These are phyloP conservation scores for Synanceia verrucosa DNA, from an alignment of 2,797 vertebrate genomes.

Conservation along the genomic window DNA sequence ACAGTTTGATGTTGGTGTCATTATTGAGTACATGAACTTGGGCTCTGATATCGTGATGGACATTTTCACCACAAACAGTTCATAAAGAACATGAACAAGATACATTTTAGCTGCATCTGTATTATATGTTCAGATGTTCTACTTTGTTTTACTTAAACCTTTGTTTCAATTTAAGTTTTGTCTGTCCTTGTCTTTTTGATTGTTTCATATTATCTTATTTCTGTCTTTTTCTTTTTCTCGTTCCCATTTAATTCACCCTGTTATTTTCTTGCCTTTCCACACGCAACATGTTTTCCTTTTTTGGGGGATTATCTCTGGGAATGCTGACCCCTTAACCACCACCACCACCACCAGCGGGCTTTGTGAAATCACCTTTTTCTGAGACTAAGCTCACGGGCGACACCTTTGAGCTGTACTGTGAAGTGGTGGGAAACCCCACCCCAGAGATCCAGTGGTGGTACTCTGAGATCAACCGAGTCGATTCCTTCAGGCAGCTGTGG, in stretches of 20 bases:
- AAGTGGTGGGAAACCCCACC: constrained; percentile 93
- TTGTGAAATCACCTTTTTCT: constrained; percentile 97
- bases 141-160: neutral
- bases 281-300: constrained; percentile 17
- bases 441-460: constrained; percentile 99
- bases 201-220: constrained; percentile 31
- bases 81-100: neutral
- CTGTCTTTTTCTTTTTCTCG: constrained; percentile 11
- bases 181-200: constrained; percentile 37
- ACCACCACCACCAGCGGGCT: constrained; percentile 87
- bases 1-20: constrained; percentile 2
- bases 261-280: constrained; percentile 40
- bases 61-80: neutral
- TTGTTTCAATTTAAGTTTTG: constrained; percentile 33
- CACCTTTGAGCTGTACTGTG: constrained; percentile 97
- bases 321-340: constrained; percentile 22
- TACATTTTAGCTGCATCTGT: neutral
- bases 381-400: constrained; percentile 97
- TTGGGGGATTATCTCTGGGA: constrained; percentile 3
- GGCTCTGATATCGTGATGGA: neutral
- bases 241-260: constrained; percentile 38
- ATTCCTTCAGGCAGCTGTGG: constrained; percentile 97
- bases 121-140: neutral
- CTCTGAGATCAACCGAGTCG: constrained; percentile 93
- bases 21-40: neutral